Evolutionary conservation across 92 coral and sea anemone species (phyloP).

Genomic region (Epizoanthus ramosus): DNA sequence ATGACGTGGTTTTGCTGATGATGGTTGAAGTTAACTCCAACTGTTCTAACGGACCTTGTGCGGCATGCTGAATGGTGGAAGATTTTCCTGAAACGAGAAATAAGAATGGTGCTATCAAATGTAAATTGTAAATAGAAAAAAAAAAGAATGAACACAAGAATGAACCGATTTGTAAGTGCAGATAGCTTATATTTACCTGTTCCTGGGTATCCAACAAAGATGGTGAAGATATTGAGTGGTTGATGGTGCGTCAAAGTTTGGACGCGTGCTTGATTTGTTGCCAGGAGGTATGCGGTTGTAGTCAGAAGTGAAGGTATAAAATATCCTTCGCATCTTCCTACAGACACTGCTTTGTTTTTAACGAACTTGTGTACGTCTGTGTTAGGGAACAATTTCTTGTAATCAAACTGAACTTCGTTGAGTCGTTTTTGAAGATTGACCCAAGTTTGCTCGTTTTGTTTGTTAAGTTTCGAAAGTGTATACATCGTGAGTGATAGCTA

Average conservation of each 20-base stretch:
- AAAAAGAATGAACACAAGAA: background rate
- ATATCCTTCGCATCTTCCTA: no score
- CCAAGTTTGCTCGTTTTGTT: no score
- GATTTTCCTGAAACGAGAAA: constrained; percentile 13
- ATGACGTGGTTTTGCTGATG: constrained; percentile 41
- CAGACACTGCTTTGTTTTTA: constrained; percentile 54
- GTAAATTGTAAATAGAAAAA: background rate
- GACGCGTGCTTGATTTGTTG: constrained; percentile 40
- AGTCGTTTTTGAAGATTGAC: constrained; percentile 54
- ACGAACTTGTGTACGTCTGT: constrained; percentile 47
- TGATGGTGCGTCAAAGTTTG: constrained; percentile 49
- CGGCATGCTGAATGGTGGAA: constrained; percentile 45
- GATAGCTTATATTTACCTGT: constrained; percentile 45
- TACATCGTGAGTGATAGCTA: constrained; percentile 44
- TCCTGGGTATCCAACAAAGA: constrained; percentile 63
- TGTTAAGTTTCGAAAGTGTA: constrained; percentile 48
- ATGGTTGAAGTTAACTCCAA: constrained; percentile 23
- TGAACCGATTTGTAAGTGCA: background rate
- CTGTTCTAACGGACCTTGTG: constrained; percentile 41
- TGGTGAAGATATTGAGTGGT: constrained; percentile 47
- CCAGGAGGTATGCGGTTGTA: constrained; percentile 54
- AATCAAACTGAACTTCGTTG: constrained; percentile 54
- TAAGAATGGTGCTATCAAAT: background rate
- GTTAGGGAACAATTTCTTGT: constrained; percentile 49
- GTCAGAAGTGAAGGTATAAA: constrained; percentile 62